Evolutionary conservation across 2,797 vertebrate genomes (phyloP), one percentile per base, ranked within the genome.

Genomic region (Karalla daura): DNA sequence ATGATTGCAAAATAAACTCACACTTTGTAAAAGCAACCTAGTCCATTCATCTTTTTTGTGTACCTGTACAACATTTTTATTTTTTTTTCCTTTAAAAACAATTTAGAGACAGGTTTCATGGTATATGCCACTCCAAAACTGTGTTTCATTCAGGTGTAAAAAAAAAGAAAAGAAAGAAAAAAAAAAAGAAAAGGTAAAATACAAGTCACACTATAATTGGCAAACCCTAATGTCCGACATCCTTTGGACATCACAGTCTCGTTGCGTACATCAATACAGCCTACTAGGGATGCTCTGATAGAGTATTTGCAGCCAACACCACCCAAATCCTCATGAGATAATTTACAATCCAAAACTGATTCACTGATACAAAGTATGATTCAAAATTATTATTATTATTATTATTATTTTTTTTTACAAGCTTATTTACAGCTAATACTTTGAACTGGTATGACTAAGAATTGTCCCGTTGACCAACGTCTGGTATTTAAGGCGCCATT

Each of bases 401-500:
- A n/a, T n/a, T n/a, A n/a, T n/a, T n/a, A n/a, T n/a, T n/a, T n/a
- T n/a, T 83, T 79, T 84, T 82, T 87, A 90, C 83, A 89, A 88
- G 88, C 88, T 78, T 92, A 90, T 90, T 90, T 88, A 90, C 89
- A 91, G 85, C 87, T 87, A 90, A 90, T 89, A 89, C 84, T 88
- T 85, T 86, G 61, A 88, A 81, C 23, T 80, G 74, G 78, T 84
- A 53, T 77, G 71, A 86, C 66, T 83, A 81, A 63, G 53, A 85
- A 76, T 39, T 77, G 81, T 79, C 84, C 81, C 75, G 76, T 75
- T 77, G 80, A 43, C 70, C 65, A 80, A 69, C 63, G 63, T 73
- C 71, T 39, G 55, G 40, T 65, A 72, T 66, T 67, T 67, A 72
- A 83, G 72, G 80, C 52, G 51, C 72, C 45, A 51, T 54, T 85